Conservation (phyloP, 2,888 invertebrate species). For the Erebia palarica region DNA sequence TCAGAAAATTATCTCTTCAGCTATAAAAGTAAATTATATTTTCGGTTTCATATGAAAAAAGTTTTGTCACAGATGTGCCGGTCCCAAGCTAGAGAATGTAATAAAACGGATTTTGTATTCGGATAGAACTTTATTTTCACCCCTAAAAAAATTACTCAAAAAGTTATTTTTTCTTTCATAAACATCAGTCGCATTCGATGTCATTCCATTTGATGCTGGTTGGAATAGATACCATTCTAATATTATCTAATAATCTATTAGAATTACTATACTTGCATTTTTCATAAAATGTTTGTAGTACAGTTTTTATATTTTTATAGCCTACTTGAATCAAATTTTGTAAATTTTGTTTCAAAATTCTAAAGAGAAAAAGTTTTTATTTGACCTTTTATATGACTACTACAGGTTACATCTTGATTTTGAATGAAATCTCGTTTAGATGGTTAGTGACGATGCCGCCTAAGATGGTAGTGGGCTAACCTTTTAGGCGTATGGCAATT, state of each 20-base stretch:
- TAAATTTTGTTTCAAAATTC: too few species aligned
- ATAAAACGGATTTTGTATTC: conserved; percentile 50
- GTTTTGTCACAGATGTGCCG: conserved; percentile 33
- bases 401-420: too few species aligned
- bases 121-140: conserved; percentile 58
- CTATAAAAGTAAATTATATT: not conserved
- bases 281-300: too few species aligned
- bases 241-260: not conserved
- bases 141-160: conserved; percentile 54
- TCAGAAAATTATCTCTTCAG: conserved; percentile 4
- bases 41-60: conserved; percentile 23
- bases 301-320: too few species aligned
- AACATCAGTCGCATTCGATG: conserved; percentile 46
- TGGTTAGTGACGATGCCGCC: too few species aligned
- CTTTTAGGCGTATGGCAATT: too few species aligned
- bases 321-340: too few species aligned
- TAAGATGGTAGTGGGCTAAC: too few species aligned
- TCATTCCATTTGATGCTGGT: conserved; percentile 37
- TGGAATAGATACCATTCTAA: conserved; percentile 34
- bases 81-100: conserved; percentile 36
- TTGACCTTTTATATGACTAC: too few species aligned
- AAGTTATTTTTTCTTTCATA: conserved; percentile 62
- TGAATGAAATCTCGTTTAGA: too few species aligned
- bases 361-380: too few species aligned
- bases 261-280: too few species aligned